These are phyloP conservation scores for Ceyx margarethae DNA, from an alignment of 2,113 vertebrate species.

Conservation along the genomic window DNA sequence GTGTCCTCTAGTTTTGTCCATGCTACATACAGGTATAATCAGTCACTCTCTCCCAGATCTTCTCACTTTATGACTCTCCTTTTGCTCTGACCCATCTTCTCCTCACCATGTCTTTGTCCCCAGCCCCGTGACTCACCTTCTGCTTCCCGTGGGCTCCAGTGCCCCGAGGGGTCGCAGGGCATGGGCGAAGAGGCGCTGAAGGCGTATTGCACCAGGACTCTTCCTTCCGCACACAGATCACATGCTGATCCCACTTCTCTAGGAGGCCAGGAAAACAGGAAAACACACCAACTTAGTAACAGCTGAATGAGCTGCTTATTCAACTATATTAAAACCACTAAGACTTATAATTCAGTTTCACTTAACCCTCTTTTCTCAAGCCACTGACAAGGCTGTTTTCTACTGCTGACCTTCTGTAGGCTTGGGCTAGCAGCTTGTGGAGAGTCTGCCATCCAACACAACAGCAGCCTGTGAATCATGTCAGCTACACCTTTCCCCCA, in stretches of 20 bases:
- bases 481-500: background rate
- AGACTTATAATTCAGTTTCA: background rate
- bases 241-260: slow-evolving; percentile 99
- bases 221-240: slow-evolving; percentile 91
- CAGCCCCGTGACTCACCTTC: slow-evolving; percentile 83
- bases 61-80: slow-evolving; percentile 29
- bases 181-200: slow-evolving; percentile 93
- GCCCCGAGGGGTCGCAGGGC: slow-evolving; percentile 91
- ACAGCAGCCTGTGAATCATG: background rate
- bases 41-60: background rate
- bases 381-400: background rate
- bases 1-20: background rate
- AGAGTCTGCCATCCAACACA: background rate
- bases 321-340: slow-evolving; percentile 25
- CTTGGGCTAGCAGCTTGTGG: background rate
- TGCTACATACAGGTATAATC: rapidly evolving
- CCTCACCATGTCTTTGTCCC: background rate
- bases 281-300: slow-evolving; percentile 91
- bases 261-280: slow-evolving; percentile 91
- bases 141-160: slow-evolving; percentile 97
- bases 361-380: background rate
- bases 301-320: slow-evolving; percentile 57
- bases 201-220: slow-evolving; percentile 90
- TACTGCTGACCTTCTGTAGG: background rate
- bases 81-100: background rate